Base-by-base conservation (phyloP, 2,113 vertebrate genomes). In the Chloebia gouldiae region DNA sequence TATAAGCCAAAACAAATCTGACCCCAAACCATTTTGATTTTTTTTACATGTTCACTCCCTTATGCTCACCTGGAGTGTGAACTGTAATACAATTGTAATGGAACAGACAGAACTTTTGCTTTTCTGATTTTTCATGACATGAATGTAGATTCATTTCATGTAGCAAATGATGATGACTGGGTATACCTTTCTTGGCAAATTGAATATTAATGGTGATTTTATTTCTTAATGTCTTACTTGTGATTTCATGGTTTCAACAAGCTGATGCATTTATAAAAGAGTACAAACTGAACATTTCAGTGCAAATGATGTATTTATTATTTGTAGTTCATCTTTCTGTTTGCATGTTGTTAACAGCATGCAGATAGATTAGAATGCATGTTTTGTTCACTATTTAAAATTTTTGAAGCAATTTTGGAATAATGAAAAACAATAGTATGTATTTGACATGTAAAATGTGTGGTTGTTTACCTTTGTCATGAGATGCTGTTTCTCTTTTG, bases 381-480 rank as follows among this genome's bases (percentile, higher is more conserved):
- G 60, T 90, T 56, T 76, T 66, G 44, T 10, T 82, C n/a, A 1
- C 11, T 40, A 7, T 70, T 59, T 70, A 37, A 77, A 86, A 40
- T 8, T 54, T 13, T 44, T 59, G 23, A 86, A 54, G 18, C 11
- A 42, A 42, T 72, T 72, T 39, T 25, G 47, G 33, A 83, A 76
- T 33, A 89, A 64, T 28, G 15, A 47, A 71, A 81, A 72, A 40
- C 2, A 28, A 51, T 49, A 39, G 0, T 11, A 53, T 2, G 0
- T 47, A 18, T 68, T 90, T 77, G 6, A n/a, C 27, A 42, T 2
- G 6, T 47, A 23, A 40, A 39, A n/a, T 35, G 4, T 60, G 7
- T 76, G 45, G n/a, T 45, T 60, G 0, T 5, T 73, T 81, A 59
- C 16, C 27, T 83, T 45, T 73, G 9, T 47, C 22, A 66, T 5